Evolutionary conservation across 1,140 invertebrate genomes (phyloP), one percentile per base, ranked within the genome.

Genomic region (Euura lappo): DNA sequence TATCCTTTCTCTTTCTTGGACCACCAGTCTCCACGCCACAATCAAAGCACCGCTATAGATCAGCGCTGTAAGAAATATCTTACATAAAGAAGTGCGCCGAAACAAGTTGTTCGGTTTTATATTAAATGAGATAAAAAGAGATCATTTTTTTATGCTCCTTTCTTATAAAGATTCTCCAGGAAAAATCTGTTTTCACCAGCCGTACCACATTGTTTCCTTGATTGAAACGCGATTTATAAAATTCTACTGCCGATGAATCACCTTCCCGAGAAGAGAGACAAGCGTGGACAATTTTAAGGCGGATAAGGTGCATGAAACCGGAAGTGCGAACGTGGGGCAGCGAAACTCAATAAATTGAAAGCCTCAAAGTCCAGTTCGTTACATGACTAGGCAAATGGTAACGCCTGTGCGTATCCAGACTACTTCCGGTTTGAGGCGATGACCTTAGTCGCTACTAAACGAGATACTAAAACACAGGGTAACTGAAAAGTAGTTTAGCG

Each of bases 1-100:
- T 28, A 28, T 72, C 71, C 71, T 72, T 72, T 72, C 71, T 72
- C 71, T 72, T 72, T 70, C 45, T 13, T 70, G 44, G 5, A 70
- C 69, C 44, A 28, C 42, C 6, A 60, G 28, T 44, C 11, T 28
- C 28, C 69, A 2, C 28, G 69, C 28, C 69, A 4, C 69, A 44
- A 70, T 70, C 45, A 46, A 44, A 70, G 3, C 69, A 8, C 11
- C 11, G 69, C 69, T 44, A 28, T 44, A 44, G 7, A 44, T 44
- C 69, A 28, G 10, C 4, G 69, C 10, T 44, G 45, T 70, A 46
- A 70, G 66, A 68, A 13, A 11, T 68, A 28, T 44, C 28, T 68
- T 68, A 68, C 28, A 42, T 68, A 68, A 68, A 68, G 4, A 60
- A 11, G 13, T 8, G 42, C 66, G 66, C 66, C 43, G 42, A 68